Evolutionary conservation across 1,140 invertebrate genomes (phyloP).

Genomic region (Ectropis grisescens): DNA sequence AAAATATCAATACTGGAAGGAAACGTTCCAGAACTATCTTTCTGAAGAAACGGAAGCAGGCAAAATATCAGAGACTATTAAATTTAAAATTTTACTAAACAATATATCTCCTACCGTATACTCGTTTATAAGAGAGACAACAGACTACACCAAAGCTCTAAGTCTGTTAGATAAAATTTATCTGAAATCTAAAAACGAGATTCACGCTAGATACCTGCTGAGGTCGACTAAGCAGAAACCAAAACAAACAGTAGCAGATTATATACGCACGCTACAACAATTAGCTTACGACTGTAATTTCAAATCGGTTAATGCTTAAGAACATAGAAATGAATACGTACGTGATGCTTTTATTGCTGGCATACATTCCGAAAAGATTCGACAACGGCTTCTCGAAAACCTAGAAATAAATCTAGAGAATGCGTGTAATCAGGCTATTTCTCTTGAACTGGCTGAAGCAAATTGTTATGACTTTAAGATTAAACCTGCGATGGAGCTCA

Average conservation of each 20-base stretch:
- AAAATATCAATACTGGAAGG: no score
- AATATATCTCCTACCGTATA: constrained; percentile 4
- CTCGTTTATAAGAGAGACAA: neutral
- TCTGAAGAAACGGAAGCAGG: constrained; percentile 1
- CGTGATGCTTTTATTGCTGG: no score
- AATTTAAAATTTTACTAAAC: constrained; percentile 3
- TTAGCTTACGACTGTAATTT: neutral
- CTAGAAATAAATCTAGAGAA: no score
- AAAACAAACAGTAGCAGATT: neutral
- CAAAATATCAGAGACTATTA: constrained; percentile 2
- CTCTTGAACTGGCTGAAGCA: no score
- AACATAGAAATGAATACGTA: neutral
- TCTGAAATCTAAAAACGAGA: constrained; percentile 1
- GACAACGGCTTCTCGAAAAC: no score
- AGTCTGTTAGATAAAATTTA: constrained; percentile 1
- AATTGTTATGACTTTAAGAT: no score
- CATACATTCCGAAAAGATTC: no score
- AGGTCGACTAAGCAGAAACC: constrained; percentile 1
- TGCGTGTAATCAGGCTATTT: no score
- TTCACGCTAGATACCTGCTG: neutral
- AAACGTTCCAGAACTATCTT: no score
- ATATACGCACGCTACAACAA: neutral
- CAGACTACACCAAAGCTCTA: neutral
- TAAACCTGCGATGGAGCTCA: no score
- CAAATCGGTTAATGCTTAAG: constrained; percentile 1